Evolutionary conservation across 2,797 vertebrate species (phyloP).

Genomic region (Telmatherina bonti): DNA sequence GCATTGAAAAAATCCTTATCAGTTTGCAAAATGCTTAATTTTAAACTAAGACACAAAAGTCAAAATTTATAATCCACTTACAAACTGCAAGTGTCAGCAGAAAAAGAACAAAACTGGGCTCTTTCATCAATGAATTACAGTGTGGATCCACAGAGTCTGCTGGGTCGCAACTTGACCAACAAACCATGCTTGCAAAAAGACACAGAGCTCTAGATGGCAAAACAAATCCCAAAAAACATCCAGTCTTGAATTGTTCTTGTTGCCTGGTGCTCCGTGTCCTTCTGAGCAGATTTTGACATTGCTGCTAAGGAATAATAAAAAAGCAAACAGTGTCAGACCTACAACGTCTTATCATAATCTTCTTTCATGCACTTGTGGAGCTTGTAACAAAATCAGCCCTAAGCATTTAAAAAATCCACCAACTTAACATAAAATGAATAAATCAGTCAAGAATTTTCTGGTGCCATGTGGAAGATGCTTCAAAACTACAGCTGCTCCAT

Average conservation of each 20-base stretch:
- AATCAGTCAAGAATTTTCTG: conserved; percentile 1
- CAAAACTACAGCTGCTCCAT: not conserved
- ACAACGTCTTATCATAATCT: not conserved
- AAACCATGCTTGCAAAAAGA: not conserved
- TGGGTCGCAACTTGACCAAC: not conserved
- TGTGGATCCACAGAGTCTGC: too few species aligned
- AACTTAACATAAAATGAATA: not conserved
- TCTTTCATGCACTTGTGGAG: not conserved
- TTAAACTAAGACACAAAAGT: not conserved
- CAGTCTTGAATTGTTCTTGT: not conserved
- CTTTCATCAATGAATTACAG: not conserved
- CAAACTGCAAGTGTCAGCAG: not conserved
- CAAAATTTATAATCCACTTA: not conserved
- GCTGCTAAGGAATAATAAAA: not conserved
- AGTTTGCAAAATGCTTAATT: not conserved
- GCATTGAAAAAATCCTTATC: too few species aligned
- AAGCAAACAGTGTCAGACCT: not conserved
- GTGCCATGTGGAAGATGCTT: not conserved
- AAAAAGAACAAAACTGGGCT: not conserved
- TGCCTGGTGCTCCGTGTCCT: not conserved
- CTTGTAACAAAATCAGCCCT: not conserved
- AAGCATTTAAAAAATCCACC: not conserved
- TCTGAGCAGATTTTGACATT: not conserved
- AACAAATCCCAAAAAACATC: not conserved
- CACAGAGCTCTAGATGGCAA: conserved; percentile 52